These are phyloP conservation scores for Denticeps clupeoides DNA, from an alignment of 2,797 vertebrate genomes.

Conservation along the genomic window DNA sequence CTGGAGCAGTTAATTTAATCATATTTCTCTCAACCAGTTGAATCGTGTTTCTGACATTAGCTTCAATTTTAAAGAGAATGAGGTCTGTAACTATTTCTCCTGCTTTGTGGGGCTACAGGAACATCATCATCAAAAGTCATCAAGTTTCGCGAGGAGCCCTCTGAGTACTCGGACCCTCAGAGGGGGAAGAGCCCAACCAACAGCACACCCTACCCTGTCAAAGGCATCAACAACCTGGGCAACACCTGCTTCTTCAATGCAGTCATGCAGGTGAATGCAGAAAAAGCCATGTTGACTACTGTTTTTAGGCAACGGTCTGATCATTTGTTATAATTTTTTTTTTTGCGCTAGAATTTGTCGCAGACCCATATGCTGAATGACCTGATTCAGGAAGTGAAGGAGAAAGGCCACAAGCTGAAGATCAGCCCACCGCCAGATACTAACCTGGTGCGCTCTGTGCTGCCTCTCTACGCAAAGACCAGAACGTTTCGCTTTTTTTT, in stretches of 20 bases:
- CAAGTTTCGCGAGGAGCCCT: conserved; percentile 70
- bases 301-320: background rate
- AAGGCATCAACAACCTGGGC: conserved; percentile 92
- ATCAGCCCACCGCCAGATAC: conserved; percentile 70
- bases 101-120: conserved; percentile 46
- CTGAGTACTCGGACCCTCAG: conserved; percentile 59
- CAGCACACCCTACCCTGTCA: conserved; percentile 71
- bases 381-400: conserved; percentile 83
- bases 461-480: background rate
- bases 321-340: background rate
- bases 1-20: too few species aligned
- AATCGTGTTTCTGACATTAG: too few species aligned
- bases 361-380: conserved; percentile 92
- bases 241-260: conserved; percentile 99
- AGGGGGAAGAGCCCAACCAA: conserved; percentile 61
- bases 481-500: background rate
- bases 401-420: conserved; percentile 82
- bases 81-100: background rate
- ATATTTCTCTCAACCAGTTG: too few species aligned
- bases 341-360: conserved; percentile 74
- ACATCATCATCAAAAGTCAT: conserved; percentile 73
- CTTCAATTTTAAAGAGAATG: background rate
- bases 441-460: conserved; percentile 64
- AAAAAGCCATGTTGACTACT: too few species aligned
- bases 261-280: conserved; percentile 85